Conservation (phyloP, 1,140 invertebrate species). For the Eueides isabella region DNA sequence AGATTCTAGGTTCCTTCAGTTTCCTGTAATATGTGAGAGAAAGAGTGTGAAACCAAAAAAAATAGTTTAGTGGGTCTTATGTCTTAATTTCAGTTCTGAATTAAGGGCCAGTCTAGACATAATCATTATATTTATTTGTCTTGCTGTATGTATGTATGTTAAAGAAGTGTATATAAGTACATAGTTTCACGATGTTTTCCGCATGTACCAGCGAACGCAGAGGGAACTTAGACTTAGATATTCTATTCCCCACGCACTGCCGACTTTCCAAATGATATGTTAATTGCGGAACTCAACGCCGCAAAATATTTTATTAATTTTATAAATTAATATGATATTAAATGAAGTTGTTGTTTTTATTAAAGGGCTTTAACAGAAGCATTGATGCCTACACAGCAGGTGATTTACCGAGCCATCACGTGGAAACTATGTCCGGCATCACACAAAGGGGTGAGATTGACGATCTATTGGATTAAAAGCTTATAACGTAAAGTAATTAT, state of each 20-base stretch:
- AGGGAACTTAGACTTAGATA: background rate
- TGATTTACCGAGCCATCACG: constrained; percentile 6
- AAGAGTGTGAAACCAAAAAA: too few species aligned
- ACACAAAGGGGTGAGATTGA: constrained; percentile 9
- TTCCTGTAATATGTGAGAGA: too few species aligned
- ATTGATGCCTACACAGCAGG: constrained; percentile 7
- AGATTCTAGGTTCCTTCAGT: too few species aligned
- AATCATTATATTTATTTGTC: too few species aligned
- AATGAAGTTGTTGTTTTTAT: background rate
- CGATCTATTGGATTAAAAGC: constrained; percentile 6
- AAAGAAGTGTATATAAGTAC: too few species aligned
- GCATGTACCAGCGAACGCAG: background rate
- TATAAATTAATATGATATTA: background rate
- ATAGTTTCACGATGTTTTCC: background rate
- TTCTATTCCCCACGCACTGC: background rate
- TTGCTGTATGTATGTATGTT: too few species aligned
- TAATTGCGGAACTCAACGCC: background rate
- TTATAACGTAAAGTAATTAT: background rate
- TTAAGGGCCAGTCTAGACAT: too few species aligned
- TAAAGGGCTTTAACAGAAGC: background rate
- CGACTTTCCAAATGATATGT: background rate
- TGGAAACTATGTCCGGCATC: constrained; percentile 5
- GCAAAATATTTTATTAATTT: too few species aligned
- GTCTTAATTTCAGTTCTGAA: too few species aligned
- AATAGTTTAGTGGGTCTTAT: too few species aligned